A percentile compares a stretch with the other conserved stretches of the same genome.
phyloP scores from a whole-genome alignment of 2,888 invertebrate genomes.

The Lottia scabra region DNA sequence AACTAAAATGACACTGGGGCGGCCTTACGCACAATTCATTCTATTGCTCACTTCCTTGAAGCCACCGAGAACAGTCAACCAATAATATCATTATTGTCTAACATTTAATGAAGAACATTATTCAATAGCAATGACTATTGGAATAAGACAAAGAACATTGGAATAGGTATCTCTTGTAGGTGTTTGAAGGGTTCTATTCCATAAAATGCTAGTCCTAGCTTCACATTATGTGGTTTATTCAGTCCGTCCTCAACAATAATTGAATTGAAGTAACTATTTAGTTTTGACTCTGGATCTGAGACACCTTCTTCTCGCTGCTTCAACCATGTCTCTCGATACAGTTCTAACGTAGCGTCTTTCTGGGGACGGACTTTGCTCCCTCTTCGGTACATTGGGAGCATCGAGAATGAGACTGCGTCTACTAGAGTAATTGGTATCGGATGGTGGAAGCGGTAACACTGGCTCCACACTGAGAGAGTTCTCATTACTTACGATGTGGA shows the following conservation, averaged over 20 bases:
- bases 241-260: neutral
- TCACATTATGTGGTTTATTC: no score
- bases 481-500: conserved; percentile 53
- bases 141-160: no score
- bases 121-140: no score
- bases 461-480: conserved; percentile 38
- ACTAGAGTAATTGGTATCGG: conserved; percentile 57
- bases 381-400: conserved; percentile 59
- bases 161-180: no score
- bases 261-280: conserved; percentile 38
- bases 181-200: no score
- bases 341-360: conserved; percentile 57
- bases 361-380: conserved; percentile 56
- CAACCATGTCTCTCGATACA: conserved; percentile 55
- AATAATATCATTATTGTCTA: no score
- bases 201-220: no score
- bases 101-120: no score
- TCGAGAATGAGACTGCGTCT: conserved; percentile 63
- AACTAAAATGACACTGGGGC: no score
- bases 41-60: no score
- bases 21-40: no score
- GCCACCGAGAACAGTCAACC: no score
- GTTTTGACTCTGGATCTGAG: conserved; percentile 55
- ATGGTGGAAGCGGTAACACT: conserved; percentile 52
- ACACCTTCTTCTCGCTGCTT: conserved; percentile 57